phyloP scores from a whole-genome alignment of 2,113 vertebrate species.

The Pedetes capensis region DNA sequence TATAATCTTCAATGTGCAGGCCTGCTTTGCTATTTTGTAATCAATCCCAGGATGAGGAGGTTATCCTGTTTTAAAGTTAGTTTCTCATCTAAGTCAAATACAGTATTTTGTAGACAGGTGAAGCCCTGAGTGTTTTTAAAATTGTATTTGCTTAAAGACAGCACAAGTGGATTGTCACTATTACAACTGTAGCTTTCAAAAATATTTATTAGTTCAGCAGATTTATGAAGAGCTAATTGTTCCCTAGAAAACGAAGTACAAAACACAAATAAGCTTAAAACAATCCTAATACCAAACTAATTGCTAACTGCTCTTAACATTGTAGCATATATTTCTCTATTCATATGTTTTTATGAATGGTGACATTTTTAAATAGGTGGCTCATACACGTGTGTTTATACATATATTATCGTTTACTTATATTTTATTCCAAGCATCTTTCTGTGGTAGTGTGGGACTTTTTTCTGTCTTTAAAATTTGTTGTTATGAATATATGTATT shows the following conservation, averaged over 20 bases:
- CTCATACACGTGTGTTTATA: background rate
- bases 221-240: background rate
- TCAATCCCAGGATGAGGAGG: background rate
- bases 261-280: slow-evolving; percentile 38
- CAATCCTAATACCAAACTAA: background rate
- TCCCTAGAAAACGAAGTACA: background rate
- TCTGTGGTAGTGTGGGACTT: background rate
- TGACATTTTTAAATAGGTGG: background rate
- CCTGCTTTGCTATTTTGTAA: background rate
- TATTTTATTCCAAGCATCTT: background rate
- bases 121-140: background rate
- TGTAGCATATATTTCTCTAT: background rate
- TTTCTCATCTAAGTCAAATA: background rate
- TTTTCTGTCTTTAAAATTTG: background rate
- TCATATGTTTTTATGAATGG: background rate
- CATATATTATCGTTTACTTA: background rate
- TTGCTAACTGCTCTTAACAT: background rate
- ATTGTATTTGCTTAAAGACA: background rate
- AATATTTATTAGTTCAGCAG: background rate
- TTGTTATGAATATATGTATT: background rate
- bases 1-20: background rate
- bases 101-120: background rate
- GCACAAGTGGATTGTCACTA: background rate
- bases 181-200: background rate
- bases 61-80: background rate